Evolutionary conservation across 2,888 invertebrate species (phyloP), one percentile per base, ranked within the genome.

Genomic region (Epirrhoe alternata): DNA sequence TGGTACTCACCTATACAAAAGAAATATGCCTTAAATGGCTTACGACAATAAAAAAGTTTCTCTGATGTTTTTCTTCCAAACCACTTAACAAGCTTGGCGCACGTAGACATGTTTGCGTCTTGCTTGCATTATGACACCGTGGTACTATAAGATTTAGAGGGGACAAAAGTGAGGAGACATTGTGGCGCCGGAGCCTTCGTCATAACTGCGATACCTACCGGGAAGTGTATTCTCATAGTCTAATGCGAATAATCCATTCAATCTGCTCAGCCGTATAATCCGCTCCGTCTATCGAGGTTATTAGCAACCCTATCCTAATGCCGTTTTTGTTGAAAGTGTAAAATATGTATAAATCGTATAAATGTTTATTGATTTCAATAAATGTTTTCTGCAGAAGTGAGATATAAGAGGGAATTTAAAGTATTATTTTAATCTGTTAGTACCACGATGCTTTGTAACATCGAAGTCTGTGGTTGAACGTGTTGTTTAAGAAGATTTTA

Each of bases 51-150:
- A 92, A 92, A 88, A 93, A 92, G 86, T 92, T 93, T 92, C 87
- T 85, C 88, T 87, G 92, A 92, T 93, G 92, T 92, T 93, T 92
- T 93, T 92, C 92, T 93, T 93, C 92, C 92, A 89, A 92, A 92
- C 93, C 92, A 93, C 93, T 93, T 93, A 93, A 90, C 92, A 90
- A 89, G 90, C 87, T 92, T 92, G 92, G 92, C 92, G 92, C 90
- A 90, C 87, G 90, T 87, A 90, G 90, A 89, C 88, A 90, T 92
- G 92, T 92, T 92, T 93, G 93, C 92, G 91, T 90, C 89, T 85
- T 87, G 89, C 92, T 89, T 93, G 92, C 92, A 92, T 92, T 93
- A 92, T 92, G 92, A 92, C 91, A 88, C 90, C 87, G 91, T 88
- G 91, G 87, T 91, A 88, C 91, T 88, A 84, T 81, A 86, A 91